These are phyloP conservation scores for Actias luna DNA, from an alignment of 2,888 invertebrate genomes.

Conservation along the genomic window DNA sequence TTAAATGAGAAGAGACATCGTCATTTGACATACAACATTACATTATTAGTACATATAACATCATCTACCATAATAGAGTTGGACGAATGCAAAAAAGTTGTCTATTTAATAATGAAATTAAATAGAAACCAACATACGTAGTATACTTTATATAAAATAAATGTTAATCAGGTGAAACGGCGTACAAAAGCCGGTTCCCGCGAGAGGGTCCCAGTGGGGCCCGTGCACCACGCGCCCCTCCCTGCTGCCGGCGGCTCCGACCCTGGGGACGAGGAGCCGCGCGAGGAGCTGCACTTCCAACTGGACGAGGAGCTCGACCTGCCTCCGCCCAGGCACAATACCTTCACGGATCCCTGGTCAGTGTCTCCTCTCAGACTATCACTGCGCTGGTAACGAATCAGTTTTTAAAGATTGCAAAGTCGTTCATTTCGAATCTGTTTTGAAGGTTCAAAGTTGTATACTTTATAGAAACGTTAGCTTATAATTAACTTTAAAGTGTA, in stretches of 20 bases:
- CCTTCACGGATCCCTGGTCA: slow-evolving; percentile 87
- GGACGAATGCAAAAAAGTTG: too few relatives aligned
- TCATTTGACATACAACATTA: too few relatives aligned
- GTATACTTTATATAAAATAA: not conserved
- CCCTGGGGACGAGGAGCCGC: slow-evolving; percentile 29
- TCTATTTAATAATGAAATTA: too few relatives aligned
- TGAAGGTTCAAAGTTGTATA: too few relatives aligned
- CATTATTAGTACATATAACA: too few relatives aligned
- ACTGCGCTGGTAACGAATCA: not conserved
- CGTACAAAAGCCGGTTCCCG: slow-evolving; percentile 82
- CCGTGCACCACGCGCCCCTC: slow-evolving; percentile 21
- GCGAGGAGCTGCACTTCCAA: slow-evolving; percentile 84
- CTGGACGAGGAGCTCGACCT: slow-evolving; percentile 95
- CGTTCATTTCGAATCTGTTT: too few relatives aligned
- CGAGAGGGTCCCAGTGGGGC: slow-evolving; percentile 45
- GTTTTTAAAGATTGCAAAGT: too few relatives aligned
- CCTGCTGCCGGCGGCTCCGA: slow-evolving; percentile 24
- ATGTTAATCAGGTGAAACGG: slow-evolving; percentile 76
- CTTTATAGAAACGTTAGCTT: too few relatives aligned
- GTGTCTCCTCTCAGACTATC: slow-evolving; percentile 33
- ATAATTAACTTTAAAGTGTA: too few relatives aligned
- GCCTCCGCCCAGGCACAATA: slow-evolving; percentile 90
- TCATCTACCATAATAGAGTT: too few relatives aligned
- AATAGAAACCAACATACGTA: too few relatives aligned
- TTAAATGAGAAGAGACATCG: too few relatives aligned